Evolutionary conservation across 2,888 invertebrate species (phyloP).

Genomic region (Miltochrista miniata): DNA sequence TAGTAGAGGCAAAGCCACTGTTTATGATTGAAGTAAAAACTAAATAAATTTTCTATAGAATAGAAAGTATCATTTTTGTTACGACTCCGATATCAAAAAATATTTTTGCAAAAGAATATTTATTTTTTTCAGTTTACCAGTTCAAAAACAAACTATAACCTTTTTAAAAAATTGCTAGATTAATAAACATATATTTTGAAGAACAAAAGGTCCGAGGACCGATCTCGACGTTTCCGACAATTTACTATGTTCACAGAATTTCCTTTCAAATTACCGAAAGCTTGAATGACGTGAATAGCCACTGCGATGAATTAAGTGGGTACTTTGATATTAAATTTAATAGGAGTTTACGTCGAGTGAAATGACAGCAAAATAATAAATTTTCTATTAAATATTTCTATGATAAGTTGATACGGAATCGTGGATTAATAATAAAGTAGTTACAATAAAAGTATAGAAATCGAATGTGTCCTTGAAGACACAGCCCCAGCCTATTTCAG

Average conservation of each 20-base stretch:
- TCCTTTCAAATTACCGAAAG: slow-evolving; percentile 11
- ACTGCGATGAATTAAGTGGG: background rate
- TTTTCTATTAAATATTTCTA: too few relatives aligned
- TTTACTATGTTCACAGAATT: slow-evolving; percentile 9
- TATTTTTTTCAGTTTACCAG: background rate
- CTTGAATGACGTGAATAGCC: slow-evolving; percentile 8
- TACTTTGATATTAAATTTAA: background rate
- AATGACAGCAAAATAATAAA: background rate
- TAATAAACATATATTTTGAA: slow-evolving; percentile 11
- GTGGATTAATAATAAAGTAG: too few relatives aligned
- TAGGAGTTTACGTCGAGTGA: background rate
- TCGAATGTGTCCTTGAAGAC: too few relatives aligned
- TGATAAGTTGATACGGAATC: too few relatives aligned
- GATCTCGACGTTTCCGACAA: slow-evolving; percentile 13
- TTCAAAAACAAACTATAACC: slow-evolving; percentile 5
- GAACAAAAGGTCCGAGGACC: slow-evolving; percentile 10
- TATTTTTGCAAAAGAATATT: background rate
- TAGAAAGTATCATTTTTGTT: too few relatives aligned
- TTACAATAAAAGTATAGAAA: too few relatives aligned
- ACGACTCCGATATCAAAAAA: too few relatives aligned
- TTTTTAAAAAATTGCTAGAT: slow-evolving; percentile 1
- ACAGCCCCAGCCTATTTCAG: too few relatives aligned
- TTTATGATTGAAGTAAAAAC: too few relatives aligned
- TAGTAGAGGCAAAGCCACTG: too few relatives aligned
- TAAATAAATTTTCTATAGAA: too few relatives aligned